A percentile compares a stretch with the other conserved stretches of the same genome.
Evolutionary conservation across 2,797 vertebrate species (phyloP).

Genomic region (Miichthys miiuy): DNA sequence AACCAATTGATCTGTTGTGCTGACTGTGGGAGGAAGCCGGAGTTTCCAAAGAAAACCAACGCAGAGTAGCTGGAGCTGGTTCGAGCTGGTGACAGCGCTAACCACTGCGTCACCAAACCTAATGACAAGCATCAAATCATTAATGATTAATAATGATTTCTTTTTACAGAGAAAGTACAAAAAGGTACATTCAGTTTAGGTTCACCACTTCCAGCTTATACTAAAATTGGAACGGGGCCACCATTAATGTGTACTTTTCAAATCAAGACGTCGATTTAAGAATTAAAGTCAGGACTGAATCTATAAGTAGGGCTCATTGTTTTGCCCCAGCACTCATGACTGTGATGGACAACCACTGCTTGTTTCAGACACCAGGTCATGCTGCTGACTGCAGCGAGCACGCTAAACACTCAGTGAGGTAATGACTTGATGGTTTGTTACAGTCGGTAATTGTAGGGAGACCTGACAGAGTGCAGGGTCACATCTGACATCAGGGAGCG

Average conservation of each 20-base stretch:
- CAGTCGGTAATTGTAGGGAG: constrained; percentile 33
- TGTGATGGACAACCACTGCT: constrained; percentile 2
- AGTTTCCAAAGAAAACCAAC: no score
- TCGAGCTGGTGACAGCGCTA: no score
- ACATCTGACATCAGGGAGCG: constrained; percentile 45
- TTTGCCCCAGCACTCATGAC: not conserved
- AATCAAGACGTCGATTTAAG: no score
- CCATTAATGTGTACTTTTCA: not conserved
- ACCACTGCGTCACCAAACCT: no score
- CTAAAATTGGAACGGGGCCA: not conserved
- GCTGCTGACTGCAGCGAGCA: not conserved
- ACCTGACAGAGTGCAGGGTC: constrained; percentile 51
- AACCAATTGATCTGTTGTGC: no score
- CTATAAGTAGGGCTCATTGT: not conserved
- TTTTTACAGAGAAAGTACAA: no score
- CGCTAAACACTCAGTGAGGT: constrained; percentile 14
- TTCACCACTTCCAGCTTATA: not conserved
- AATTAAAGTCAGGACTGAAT: no score
- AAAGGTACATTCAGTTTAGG: not conserved
- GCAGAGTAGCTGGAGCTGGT: no score
- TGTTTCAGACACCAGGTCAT: constrained; percentile 26
- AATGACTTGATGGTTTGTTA: constrained; percentile 36
- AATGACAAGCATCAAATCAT: no score
- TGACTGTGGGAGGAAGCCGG: no score
- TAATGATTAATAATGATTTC: no score